Conservation (phyloP, 2,113 vertebrate species). For the Actinemys pallida region DNA sequence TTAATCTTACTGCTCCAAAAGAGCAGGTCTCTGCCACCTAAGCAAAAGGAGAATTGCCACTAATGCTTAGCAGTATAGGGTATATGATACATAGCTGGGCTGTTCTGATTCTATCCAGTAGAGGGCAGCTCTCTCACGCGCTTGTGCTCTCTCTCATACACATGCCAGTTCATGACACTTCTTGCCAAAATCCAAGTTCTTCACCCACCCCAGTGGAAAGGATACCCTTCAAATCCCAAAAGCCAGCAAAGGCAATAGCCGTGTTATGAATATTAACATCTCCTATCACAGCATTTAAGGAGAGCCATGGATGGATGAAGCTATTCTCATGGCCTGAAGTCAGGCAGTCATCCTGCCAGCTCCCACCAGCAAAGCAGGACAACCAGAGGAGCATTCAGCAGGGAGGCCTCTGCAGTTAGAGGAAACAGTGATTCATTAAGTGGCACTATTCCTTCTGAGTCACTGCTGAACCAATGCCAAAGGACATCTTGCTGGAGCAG, state of each 20-base stretch:
- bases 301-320: not conserved
- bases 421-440: not conserved
- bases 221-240: not conserved
- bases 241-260: not conserved
- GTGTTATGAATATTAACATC: not conserved
- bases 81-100: not conserved
- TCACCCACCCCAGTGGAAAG: not conserved
- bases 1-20: not conserved
- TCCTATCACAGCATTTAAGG: not conserved
- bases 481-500: not conserved
- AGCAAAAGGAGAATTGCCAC: not conserved
- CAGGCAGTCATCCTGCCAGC: not conserved
- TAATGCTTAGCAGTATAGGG: not conserved
- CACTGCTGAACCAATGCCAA: not conserved
- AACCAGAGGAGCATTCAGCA: not conserved
- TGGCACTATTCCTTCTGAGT: not conserved
- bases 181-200: not conserved
- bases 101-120: not conserved
- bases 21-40: not conserved
- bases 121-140: not conserved
- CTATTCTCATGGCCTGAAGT: not conserved
- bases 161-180: not conserved
- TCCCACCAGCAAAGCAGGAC: not conserved
- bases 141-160: too few species aligned
- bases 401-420: not conserved